Conservation (phyloP, 2,797 vertebrate species). For the Heterohyrax brucei region DNA sequence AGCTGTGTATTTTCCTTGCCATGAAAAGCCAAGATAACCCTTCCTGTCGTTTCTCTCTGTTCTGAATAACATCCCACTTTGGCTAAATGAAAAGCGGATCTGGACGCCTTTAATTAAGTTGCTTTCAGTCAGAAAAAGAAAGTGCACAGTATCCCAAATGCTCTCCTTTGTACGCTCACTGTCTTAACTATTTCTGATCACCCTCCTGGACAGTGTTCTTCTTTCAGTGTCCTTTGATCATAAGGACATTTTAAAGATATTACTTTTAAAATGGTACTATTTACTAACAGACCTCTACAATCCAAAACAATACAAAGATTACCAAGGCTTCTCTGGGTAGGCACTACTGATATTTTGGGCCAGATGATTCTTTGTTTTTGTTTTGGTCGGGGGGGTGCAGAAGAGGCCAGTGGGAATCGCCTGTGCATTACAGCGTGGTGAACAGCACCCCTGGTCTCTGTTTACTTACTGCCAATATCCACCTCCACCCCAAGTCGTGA, state of each 20-base stretch:
- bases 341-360: not conserved
- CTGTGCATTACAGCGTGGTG: not conserved
- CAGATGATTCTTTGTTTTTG: not conserved
- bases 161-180: not conserved
- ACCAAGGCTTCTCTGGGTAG: not conserved
- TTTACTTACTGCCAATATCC: not conserved
- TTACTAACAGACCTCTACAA: slow-evolving; percentile 2
- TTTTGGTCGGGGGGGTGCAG: no score
- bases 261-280: slow-evolving; percentile 43
- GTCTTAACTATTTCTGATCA: slow-evolving; percentile 13
- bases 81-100: slow-evolving; percentile 45
- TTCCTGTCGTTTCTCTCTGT: not conserved
- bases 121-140: not conserved
- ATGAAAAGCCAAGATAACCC: slow-evolving; percentile 44
- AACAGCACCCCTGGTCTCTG: not conserved
- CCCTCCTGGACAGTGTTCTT: not conserved
- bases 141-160: not conserved
- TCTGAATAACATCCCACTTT: not conserved
- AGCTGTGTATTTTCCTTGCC: slow-evolving; percentile 67
- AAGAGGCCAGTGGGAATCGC: not conserved
- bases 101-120: not conserved
- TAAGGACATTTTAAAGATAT: not conserved
- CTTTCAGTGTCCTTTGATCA: slow-evolving; percentile 26
- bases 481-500: not conserved
- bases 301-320: not conserved